Conservation (phyloP, 2,888 invertebrate genomes). For the Blera fallax region DNA sequence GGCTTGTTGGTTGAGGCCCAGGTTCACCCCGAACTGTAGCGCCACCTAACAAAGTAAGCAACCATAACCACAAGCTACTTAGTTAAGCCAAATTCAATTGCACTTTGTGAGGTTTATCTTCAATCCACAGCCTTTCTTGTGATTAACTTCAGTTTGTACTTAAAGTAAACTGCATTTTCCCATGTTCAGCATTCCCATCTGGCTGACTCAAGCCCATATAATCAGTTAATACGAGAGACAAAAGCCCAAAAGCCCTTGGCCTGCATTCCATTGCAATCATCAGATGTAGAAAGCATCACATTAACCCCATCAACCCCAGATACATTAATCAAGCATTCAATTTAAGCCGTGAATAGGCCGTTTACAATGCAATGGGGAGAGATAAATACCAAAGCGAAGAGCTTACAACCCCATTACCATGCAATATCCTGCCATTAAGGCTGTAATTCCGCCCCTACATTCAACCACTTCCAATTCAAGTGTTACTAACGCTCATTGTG, state of each 20-base stretch:
- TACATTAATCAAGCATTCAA: slow-evolving; percentile 65
- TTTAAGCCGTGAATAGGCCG: slow-evolving; percentile 55
- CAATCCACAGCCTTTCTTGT: no score
- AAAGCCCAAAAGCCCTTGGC: slow-evolving; percentile 28
- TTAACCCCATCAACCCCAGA: slow-evolving; percentile 35
- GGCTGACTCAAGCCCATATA: no score
- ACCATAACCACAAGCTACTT: no score
- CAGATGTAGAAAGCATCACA: slow-evolving; percentile 30
- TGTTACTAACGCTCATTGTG: slow-evolving; percentile 16
- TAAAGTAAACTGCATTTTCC: no score
- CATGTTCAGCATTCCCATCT: no score
- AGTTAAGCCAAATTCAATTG: no score
- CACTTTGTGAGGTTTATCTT: no score
- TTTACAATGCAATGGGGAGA: slow-evolving; percentile 35
- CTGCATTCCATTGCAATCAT: slow-evolving; percentile 43
- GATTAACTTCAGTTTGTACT: no score
- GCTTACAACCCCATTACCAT: slow-evolving; percentile 44
- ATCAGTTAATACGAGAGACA: no score
- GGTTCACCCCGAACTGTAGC: no score
- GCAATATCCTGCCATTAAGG: slow-evolving; percentile 55
- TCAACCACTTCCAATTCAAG: neutral
- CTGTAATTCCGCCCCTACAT: slow-evolving; percentile 25
- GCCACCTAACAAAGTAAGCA: no score
- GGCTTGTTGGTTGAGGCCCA: no score
- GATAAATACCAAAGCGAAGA: slow-evolving; percentile 28